phyloP scores from a whole-genome alignment of 2,113 vertebrate genomes.

The Vicugna pacos region DNA sequence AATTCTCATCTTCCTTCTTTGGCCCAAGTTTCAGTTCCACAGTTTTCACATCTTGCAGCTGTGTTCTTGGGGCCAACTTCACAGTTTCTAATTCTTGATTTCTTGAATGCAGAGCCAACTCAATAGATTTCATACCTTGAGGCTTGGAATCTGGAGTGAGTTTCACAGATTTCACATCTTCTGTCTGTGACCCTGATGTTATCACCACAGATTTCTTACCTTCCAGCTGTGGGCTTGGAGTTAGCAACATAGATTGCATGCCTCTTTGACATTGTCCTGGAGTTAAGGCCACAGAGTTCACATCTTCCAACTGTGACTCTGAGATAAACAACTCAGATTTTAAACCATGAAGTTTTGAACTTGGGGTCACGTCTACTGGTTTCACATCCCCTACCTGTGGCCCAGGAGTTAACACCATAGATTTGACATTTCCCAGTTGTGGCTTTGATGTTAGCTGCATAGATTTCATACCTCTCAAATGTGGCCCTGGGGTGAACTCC shows the following conservation, averaged over 20 bases:
- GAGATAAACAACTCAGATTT: constrained; percentile 9
- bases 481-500: neutral
- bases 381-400: neutral
- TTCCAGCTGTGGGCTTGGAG: neutral
- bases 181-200: neutral
- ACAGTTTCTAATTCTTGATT: constrained; percentile 37
- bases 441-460: constrained; percentile 4
- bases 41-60: constrained; percentile 43
- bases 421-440: constrained; percentile 33
- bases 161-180: constrained; percentile 24
- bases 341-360: constrained; percentile 26
- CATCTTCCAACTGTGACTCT: neutral
- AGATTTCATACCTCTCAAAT: constrained; percentile 23
- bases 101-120: neutral
- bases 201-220: neutral
- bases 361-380: neutral
- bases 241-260: constrained; percentile 3
- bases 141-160: neutral
- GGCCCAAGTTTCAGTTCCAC: constrained; percentile 2
- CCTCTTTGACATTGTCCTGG: neutral
- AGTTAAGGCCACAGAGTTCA: constrained; percentile 17
- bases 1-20: constrained; percentile 30
- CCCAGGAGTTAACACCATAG: neutral
- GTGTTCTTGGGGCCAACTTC: neutral
- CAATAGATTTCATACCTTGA: constrained; percentile 7